A percentile compares a stretch with the other conserved stretches of the same genome.
Evolutionary conservation across 2,797 vertebrate genomes (phyloP).

Genomic region (Hippoglossus hippoglossus): DNA sequence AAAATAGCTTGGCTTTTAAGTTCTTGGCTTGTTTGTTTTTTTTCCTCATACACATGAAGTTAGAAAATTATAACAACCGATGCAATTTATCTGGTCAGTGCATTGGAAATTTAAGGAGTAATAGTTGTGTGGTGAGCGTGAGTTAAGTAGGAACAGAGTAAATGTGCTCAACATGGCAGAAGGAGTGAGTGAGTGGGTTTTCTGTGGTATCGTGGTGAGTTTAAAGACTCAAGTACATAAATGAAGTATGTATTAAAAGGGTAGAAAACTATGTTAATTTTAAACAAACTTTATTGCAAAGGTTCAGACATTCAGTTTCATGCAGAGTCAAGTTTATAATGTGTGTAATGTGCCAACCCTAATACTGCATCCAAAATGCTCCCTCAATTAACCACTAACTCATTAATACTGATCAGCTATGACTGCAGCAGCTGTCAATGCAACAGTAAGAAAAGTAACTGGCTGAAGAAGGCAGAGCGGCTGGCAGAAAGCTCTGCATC

Average conservation of each 20-base stretch:
- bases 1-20: neutral
- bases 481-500: too few relatives aligned
- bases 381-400: too few relatives aligned
- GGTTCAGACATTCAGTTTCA: neutral
- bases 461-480: too few relatives aligned
- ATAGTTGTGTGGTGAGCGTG: too few relatives aligned
- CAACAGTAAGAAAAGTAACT: too few relatives aligned
- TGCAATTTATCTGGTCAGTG: too few relatives aligned
- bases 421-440: too few relatives aligned
- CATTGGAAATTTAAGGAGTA: too few relatives aligned
- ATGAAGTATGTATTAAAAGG: neutral
- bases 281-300: neutral
- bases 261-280: neutral
- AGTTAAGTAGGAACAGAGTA: too few relatives aligned
- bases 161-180: constrained; percentile 10
- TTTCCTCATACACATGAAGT: too few relatives aligned
- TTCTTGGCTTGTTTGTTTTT: neutral
- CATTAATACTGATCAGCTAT: too few relatives aligned
- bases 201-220: constrained; percentile 41
- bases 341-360: neutral
- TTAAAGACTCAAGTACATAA: neutral
- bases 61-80: too few relatives aligned
- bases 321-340: neutral
- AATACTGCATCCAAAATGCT: neutral
- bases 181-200: constrained; percentile 32